Base-by-base conservation (phyloP, 2,888 invertebrate genomes). In the Bimastos eiseni region DNA sequence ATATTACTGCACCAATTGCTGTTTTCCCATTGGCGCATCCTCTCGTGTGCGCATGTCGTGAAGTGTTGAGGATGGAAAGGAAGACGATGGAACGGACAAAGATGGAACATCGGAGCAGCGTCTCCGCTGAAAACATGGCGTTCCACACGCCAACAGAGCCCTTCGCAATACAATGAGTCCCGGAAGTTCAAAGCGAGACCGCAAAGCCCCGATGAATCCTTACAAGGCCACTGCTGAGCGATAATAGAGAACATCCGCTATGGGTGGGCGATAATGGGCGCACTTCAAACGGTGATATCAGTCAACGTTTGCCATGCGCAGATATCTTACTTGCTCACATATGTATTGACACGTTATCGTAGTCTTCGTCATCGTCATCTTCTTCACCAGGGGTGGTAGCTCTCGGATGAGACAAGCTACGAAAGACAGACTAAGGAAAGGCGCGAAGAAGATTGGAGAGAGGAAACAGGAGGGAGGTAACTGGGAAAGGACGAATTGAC, bases 21-120 rank as follows among this genome's bases (percentile, higher is more conserved):
- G n/a, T 70, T 70, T 70, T n/a, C 70, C n/a, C 70, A 70, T 70
- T 70, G 70, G 70, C 70, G 70, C 70, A 70, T 70, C 70, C 70
- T 70, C n/a, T n/a, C 70, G 70, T 70, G 70, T n/a, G n/a, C 30
- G 70, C 70, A n/a, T 70, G 11, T n/a, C 70, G n/a, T 70, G 70
- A 70, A 70, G 5, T 70, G 70, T 70, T 30, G 70, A n/a, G 70
- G n/a, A 70, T 70, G 70, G 70, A 15, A n/a, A 70, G 70, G 70
- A 70, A 70, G 70, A 70, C 8, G 70, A 30, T 1, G 70, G n/a
- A n/a, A 70, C 30, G 70, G 70, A 70, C 70, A 70, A 70, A 70
- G 70, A 70, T 70, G 70, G 70, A 30, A 6, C 70, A 70, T 70
- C 70, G 70, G 30, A n/a, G n/a, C 70, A n/a, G 70, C 70, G 30